Evolutionary conservation across 2,113 vertebrate genomes (phyloP).

Genomic region (Grus americana): DNA sequence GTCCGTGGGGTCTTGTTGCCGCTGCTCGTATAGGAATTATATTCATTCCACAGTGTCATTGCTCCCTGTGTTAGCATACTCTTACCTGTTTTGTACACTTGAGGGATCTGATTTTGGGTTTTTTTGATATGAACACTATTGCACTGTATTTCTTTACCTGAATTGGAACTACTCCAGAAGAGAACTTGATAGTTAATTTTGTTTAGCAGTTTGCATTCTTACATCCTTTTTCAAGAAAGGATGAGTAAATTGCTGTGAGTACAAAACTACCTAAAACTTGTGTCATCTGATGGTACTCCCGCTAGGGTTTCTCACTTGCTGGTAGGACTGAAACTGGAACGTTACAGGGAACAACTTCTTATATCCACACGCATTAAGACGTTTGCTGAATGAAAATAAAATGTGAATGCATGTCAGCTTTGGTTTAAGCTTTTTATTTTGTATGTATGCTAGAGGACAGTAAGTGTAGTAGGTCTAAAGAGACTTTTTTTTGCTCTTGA

Average conservation of each 20-base stretch:
- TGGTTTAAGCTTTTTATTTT: neutral
- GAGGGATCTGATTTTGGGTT: neutral
- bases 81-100: conserved; percentile 18
- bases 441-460: neutral
- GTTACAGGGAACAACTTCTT: neutral
- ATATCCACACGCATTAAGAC: neutral
- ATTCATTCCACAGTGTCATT: conserved; percentile 20
- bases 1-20: accelerated
- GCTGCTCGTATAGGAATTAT: conserved; percentile 74
- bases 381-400: neutral
- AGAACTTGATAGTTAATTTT: neutral
- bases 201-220: neutral
- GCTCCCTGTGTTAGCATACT: neutral
- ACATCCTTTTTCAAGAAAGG: neutral
- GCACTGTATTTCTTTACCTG: neutral
- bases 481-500: neutral
- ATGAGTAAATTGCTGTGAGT: neutral
- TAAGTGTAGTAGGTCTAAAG: neutral
- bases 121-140: neutral
- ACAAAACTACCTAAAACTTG: neutral
- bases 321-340: neutral
- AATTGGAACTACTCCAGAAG: neutral
- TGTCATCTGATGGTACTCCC: neutral
- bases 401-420: neutral
- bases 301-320: accelerated